Evolutionary conservation across 2,888 invertebrate species (phyloP).

Genomic region (Patella ulyssiponensis): DNA sequence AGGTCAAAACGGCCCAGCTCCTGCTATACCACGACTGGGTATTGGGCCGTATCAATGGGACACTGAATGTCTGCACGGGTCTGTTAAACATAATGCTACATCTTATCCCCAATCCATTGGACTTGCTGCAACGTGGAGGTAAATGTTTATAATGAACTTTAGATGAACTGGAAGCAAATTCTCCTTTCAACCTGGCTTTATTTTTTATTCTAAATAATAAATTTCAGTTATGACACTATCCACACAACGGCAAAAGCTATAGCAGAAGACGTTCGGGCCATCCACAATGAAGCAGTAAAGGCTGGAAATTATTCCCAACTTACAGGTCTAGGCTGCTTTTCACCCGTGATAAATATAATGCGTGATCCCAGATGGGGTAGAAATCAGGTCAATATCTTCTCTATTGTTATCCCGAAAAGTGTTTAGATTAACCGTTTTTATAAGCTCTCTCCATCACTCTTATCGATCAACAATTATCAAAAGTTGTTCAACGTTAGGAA

Average conservation of each 20-base stretch:
- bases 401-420: too few relatives aligned
- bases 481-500: too few relatives aligned
- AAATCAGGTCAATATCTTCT: slow-evolving; percentile 54
- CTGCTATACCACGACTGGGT: slow-evolving; percentile 1
- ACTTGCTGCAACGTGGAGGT: slow-evolving; percentile 3
- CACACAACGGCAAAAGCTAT: slow-evolving; percentile 48
- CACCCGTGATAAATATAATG: slow-evolving; percentile 63
- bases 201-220: too few relatives aligned
- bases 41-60: slow-evolving; percentile 1
- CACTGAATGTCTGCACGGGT: slow-evolving; percentile 1
- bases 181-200: too few relatives aligned
- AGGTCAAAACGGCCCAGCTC: neutral
- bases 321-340: slow-evolving; percentile 67
- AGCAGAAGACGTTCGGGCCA: slow-evolving; percentile 52
- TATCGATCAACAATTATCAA: too few relatives aligned
- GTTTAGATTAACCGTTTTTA: too few relatives aligned
- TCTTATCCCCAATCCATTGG: neutral
- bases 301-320: slow-evolving; percentile 45
- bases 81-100: neutral
- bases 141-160: neutral
- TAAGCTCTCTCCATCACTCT: too few relatives aligned
- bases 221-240: slow-evolving; percentile 47
- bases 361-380: slow-evolving; percentile 67
- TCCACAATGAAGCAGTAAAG: slow-evolving; percentile 49
- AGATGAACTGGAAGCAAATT: too few relatives aligned